Percentiles rank a stretch among this genome's conserved stretches.
These are phyloP conservation scores for Probaryconus sp. DNA, from an alignment of 1,140 invertebrate genomes.

Conservation along the genomic window DNA sequence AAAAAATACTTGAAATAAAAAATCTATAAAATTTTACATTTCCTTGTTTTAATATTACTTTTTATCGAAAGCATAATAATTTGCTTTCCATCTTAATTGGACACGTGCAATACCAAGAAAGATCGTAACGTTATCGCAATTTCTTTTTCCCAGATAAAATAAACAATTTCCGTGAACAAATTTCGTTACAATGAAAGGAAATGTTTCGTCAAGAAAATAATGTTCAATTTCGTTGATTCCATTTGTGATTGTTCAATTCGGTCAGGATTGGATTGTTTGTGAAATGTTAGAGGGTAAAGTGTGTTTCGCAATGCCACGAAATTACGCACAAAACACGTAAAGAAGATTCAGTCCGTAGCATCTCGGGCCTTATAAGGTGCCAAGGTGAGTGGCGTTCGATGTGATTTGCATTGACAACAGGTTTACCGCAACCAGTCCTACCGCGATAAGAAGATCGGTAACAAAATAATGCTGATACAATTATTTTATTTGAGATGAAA, in stretches of 20 bases:
- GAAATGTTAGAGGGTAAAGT: slow-evolving; percentile 15
- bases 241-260: slow-evolving; percentile 26
- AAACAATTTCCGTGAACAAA: no score
- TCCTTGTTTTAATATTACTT: no score
- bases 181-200: neutral
- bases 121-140: no score
- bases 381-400: slow-evolving; percentile 41
- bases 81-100: no score
- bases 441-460: slow-evolving; percentile 32
- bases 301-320: slow-evolving; percentile 32
- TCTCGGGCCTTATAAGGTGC: slow-evolving; percentile 45
- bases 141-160: no score
- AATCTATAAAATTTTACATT: no score
- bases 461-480: slow-evolving; percentile 27
- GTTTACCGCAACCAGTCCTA: slow-evolving; percentile 37
- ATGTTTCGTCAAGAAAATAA: slow-evolving; percentile 15
- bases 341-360: slow-evolving; percentile 22
- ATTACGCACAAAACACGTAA: slow-evolving; percentile 41
- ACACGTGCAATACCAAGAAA: no score
- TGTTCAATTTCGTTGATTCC: slow-evolving; percentile 22
- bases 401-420: slow-evolving; percentile 55
- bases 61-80: no score
- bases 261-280: slow-evolving; percentile 19
- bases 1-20: no score
- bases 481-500: slow-evolving; percentile 34